Base-by-base conservation (phyloP, 1,140 invertebrate species). In the Capitella teleta region DNA sequence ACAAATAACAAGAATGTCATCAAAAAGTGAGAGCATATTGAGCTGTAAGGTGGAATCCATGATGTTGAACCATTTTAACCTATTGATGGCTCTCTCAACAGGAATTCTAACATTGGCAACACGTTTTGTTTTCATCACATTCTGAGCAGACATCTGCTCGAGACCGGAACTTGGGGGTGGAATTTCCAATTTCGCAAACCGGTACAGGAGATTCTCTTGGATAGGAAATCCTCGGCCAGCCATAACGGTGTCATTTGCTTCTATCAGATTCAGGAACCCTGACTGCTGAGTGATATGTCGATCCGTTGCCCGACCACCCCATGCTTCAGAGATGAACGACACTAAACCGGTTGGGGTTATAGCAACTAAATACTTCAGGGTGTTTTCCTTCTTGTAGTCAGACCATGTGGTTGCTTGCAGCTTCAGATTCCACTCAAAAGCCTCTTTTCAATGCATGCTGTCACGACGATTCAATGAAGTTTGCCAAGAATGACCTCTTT, bases 211-310 rank as follows among this genome's bases (percentile, higher is more conserved):
- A 4, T 44, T 26, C 14, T 48, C 54, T 21, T 52, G 25, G 16
- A 60, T 58, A 2, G 42, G 16, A 34, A 60, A 60, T 12, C 56
- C 52, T 25, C 52, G 37, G 41, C 58, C 56, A 28, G 58, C 58
- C 50, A 59, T 52, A 2, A 59, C 44, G 24, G 44, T 53, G 51
- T 56, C 56, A 32, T 48, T 38, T 30, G 23, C n/a, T 16, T 55
- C 49, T 43, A 57, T 37, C 30, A 56, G 45, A n/a, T 59, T 36
- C 6, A 65, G 44, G 51, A 67, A 53, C 6, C 53, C 62, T 51
- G 54, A 57, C 12, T 61, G 26, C 30, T 56, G 42, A 28, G 61
- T 58, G 45, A 67, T 63, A 14, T 24, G 24, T 57, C 57, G 57
- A 45, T 67, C 66, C 40, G 57, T 59, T 4, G 53, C 55, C 37